These are phyloP conservation scores for Prinia subflava DNA, from an alignment of 2,113 vertebrate species.

Conservation along the genomic window DNA sequence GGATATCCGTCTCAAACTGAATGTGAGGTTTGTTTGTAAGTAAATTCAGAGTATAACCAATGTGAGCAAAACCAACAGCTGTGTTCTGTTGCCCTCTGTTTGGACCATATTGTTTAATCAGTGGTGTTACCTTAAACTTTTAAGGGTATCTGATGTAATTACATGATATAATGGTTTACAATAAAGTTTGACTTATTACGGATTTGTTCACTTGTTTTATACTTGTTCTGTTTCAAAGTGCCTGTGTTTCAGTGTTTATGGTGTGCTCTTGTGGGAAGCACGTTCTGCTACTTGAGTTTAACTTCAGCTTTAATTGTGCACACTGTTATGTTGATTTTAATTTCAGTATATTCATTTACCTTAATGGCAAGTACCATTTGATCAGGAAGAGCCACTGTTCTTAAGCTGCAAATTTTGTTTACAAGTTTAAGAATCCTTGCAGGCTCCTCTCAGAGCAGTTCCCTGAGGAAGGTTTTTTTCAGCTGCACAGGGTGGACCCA, in stretches of 20 bases:
- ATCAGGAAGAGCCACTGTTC: not conserved
- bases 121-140: slow-evolving; percentile 55
- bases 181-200: slow-evolving; percentile 79
- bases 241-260: rapidly evolving
- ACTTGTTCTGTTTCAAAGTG: not conserved
- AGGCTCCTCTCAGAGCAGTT: not conserved
- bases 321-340: not conserved
- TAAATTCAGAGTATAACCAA: slow-evolving; percentile 29
- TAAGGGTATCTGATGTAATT: slow-evolving; percentile 69
- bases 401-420: not conserved
- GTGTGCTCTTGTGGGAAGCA: not conserved
- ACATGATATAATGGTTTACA: slow-evolving; percentile 81
- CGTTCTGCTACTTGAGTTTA: not conserved
- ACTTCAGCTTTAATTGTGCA: not conserved
- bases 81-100: slow-evolving; percentile 45
- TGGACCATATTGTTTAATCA: slow-evolving; percentile 28
- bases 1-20: slow-evolving; percentile 1
- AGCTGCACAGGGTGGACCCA: not conserved
- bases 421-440: not conserved
- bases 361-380: not conserved
- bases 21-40: slow-evolving; percentile 36
- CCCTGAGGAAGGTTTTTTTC: not conserved
- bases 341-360: not conserved
- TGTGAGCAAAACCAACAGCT: slow-evolving; percentile 35
- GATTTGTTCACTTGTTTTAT: slow-evolving; percentile 6